Evolutionary conservation across 1,140 invertebrate genomes (phyloP), one percentile per base, ranked within the genome.

Genomic region (Elymnias hypermnestra): DNA sequence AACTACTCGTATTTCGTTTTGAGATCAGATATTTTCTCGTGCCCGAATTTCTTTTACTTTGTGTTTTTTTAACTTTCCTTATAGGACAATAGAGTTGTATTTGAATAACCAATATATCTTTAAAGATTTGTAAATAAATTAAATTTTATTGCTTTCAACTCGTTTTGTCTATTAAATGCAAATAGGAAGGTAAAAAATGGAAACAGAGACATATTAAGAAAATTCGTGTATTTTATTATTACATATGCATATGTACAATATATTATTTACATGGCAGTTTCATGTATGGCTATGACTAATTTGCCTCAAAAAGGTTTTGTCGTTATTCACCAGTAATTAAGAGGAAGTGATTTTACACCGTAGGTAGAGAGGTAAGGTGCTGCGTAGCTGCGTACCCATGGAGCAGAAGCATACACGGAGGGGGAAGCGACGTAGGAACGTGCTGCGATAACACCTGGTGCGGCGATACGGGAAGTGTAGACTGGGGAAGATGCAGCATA

Each of bases 241-340:
- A 19, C 33, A 60, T 54, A 53, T 39, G 40, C 28, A 44, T 39
- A 65, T 66, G 51, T 63, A 70, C 55, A 70, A 47, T 59, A 55
- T 47, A 55, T 51, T 70, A 70, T 70, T 61, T 70, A 70, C 63
- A 70, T 45, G 46, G 14, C 40, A 25, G 25, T 42, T 33, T 31
- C 19, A 18, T 41, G 6, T 21, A 43, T 21, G 10, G 26, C 40
- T 21, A 10, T 19, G 1, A 21, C 9, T 36, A 36, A 36, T 2
- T n/a, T 2, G 17, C 18, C 17, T 36, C 10, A 21, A 15, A 26
- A 33, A 21, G 18, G 28, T n/a, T 36, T 19, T 15, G 40, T 22
- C n/a, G 10, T 21, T 14, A 31, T 31, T 43, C 23, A 43, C 28
- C 28, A 43, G 28, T 43, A 43, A 15, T 43, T 43, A 15, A 43